Evolutionary conservation across 2,113 vertebrate species (phyloP), one percentile per base, ranked within the genome.

Genomic region (Silurus meridionalis): DNA sequence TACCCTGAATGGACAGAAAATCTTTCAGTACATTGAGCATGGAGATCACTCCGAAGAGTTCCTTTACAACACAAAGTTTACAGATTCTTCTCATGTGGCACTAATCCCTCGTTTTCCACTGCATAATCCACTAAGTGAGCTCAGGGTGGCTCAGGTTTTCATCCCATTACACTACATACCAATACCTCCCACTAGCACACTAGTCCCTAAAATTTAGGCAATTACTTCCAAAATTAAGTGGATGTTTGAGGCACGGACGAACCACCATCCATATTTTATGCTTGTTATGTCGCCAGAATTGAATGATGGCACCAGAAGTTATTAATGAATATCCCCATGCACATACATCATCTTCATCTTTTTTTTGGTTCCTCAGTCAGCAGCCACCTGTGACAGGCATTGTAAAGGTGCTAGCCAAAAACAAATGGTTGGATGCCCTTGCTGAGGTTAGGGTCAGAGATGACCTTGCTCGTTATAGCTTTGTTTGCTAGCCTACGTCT

Each of bases 291-390:
- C 46, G 1, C 1, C 50, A 77, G 23, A 77, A 75, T 17, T 57
- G n/a, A 78, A 79, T 58, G 10, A 79, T 79, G 77, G 25, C 74
- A 77, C 53, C 14, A 23, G 77, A n/a, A 58, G n/a, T 79, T 58
- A 57, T 25, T 79, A n/a, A 79, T 55, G 10, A 77, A 77, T 75
- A 75, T 78, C 52, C 50, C 21, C 6, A 25, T 78, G 53, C 23
- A 78, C 75, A 75, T 17, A 50, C 4, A n/a, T 25, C 11, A 53
- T 50, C 74, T 55, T 57, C 52, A 55, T 13, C 74, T 52, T 25
- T 25, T 55, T 23, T 55, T 23, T 25, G 6, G 52, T 55, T 52
- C 52, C 23, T 75, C 23, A 77, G 23, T 37, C n/a, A 61, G 28
- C 8, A 37, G 17, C 17, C 19, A 61, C 19, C 37, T 48, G 28